Percentiles rank a stretch among this genome's conserved stretches.
These are phyloP conservation scores for Sympetrum striolatum DNA, from an alignment of 2,888 invertebrate genomes.

Conservation along the genomic window DNA sequence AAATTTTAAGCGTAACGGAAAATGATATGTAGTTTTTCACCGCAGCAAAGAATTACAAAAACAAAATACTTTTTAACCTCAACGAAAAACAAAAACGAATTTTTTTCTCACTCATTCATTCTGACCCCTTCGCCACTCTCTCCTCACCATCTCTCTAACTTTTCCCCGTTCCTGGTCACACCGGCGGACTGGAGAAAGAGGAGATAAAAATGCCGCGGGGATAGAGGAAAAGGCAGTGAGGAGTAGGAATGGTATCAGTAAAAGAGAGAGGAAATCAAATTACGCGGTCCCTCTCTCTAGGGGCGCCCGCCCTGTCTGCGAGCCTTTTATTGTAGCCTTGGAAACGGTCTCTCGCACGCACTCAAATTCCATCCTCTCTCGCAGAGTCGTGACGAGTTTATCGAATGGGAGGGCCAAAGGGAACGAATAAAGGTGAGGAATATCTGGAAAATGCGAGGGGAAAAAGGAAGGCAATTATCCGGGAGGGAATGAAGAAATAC, in stretches of 20 bases:
- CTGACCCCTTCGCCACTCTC: not conserved
- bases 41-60: too few relatives aligned
- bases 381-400: not conserved
- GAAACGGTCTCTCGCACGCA: not conserved
- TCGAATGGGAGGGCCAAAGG: not conserved
- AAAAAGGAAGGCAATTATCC: too few relatives aligned
- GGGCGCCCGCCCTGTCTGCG: not conserved
- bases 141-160: too few relatives aligned
- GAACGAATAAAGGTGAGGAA: not conserved
- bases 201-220: not conserved
- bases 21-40: too few relatives aligned
- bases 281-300: not conserved
- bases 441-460: too few relatives aligned
- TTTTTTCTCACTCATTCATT: too few relatives aligned
- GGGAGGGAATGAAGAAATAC: too few relatives aligned
- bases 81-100: too few relatives aligned
- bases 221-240: not conserved
- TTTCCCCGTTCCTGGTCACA: too few relatives aligned
- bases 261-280: constrained; percentile 21
- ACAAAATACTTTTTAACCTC: too few relatives aligned
- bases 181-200: too few relatives aligned
- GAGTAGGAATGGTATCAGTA: not conserved
- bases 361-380: not conserved
- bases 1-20: too few relatives aligned
- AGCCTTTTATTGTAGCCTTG: not conserved